phyloP scores from a whole-genome alignment of 2,113 vertebrate genomes.

The Misgurnus anguillicaudatus region DNA sequence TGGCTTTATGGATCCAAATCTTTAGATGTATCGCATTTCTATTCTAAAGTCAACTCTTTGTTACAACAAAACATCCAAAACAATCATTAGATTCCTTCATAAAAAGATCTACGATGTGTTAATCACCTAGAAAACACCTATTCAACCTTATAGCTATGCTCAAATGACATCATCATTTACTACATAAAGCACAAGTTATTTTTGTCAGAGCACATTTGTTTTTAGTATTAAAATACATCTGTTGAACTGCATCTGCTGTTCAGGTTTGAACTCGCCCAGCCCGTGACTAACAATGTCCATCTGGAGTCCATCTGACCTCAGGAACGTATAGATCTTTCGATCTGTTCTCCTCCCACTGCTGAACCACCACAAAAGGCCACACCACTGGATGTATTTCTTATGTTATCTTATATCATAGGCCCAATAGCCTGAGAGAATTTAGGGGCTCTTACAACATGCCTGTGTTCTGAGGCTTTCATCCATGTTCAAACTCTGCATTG shows the following conservation, averaged over 20 bases:
- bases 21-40: neutral
- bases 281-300: slow-evolving; percentile 31
- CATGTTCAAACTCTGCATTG: neutral
- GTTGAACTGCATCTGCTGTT: slow-evolving; percentile 5
- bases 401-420: slow-evolving; percentile 32
- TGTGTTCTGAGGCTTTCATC: slow-evolving; percentile 42
- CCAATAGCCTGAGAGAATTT: slow-evolving; percentile 25
- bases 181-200: neutral
- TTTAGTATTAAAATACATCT: slow-evolving; percentile 1
- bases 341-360: neutral
- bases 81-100: neutral
- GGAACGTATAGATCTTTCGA: slow-evolving; percentile 38
- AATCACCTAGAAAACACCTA: neutral
- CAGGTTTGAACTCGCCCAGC: neutral
- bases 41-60: no score
- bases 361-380: slow-evolving; percentile 26
- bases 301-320: slow-evolving; percentile 44
- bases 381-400: slow-evolving; percentile 15
- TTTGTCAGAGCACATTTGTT: slow-evolving; percentile 11
- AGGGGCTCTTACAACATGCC: slow-evolving; percentile 38
- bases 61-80: no score
- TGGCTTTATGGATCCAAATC: no score
- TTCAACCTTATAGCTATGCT: neutral
- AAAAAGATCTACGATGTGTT: neutral
- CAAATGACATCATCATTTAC: slow-evolving; percentile 3